Percentiles rank a stretch among this genome's conserved stretches.
Conservation (phyloP, 2,797 vertebrate genomes). For the Bradypodion pumilum region DNA sequence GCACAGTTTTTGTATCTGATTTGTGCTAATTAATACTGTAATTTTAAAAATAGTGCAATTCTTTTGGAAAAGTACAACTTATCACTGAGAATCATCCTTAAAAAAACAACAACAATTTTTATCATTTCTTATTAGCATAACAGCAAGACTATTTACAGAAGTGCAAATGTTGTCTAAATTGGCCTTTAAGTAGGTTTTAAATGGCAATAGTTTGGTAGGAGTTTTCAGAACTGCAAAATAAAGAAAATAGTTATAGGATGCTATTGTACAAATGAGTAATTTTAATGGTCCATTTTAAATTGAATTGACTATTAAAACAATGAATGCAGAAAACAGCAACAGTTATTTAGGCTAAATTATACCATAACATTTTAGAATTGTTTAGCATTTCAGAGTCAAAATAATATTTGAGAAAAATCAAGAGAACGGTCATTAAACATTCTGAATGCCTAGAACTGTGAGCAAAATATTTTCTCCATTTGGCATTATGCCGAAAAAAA, state of each 20-base stretch:
- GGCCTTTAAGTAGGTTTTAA: conserved; percentile 65
- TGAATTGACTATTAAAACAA: conserved; percentile 63
- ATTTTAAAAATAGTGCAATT: conserved; percentile 60
- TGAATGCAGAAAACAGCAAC: conserved; percentile 61
- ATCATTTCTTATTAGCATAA: conserved; percentile 48
- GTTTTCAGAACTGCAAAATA: conserved; percentile 61
- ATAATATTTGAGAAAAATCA: conserved; percentile 69
- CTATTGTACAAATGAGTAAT: conserved; percentile 60
- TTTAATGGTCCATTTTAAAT: conserved; percentile 61
- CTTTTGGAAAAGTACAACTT: conserved; percentile 59
- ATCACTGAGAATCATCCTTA: conserved; percentile 66
- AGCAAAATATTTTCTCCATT: conserved; percentile 6
- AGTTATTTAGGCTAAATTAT: conserved; percentile 65
- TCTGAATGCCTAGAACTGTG: conserved; percentile 40
- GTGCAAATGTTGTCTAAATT: conserved; percentile 56
- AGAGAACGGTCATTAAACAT: conserved; percentile 59
- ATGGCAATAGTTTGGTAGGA: conserved; percentile 55
- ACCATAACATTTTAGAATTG: conserved; percentile 59
- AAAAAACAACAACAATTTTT: conserved; percentile 65
- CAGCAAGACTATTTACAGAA: conserved; percentile 59
- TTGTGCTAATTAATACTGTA: conserved; percentile 56
- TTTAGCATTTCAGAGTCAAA: conserved; percentile 67
- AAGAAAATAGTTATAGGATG: conserved; percentile 46
- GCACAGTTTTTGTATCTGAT: conserved; percentile 66
- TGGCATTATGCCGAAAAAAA: conserved; percentile 10